phyloP scores from a whole-genome alignment of 2,797 vertebrate genomes.

The Peromyscus aztecus region DNA sequence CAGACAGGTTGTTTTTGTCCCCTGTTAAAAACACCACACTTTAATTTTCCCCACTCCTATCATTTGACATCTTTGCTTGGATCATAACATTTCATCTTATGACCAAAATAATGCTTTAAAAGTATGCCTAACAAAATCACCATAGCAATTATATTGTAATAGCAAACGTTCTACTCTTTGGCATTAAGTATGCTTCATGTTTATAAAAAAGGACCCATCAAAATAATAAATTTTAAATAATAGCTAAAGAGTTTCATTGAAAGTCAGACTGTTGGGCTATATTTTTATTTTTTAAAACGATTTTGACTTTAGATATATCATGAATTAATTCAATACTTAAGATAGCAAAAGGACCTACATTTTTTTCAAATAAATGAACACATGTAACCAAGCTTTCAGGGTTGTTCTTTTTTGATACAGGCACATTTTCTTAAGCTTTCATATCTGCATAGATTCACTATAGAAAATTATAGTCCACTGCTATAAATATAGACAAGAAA shows the following conservation, averaged over 20 bases:
- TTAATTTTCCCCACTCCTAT: not conserved
- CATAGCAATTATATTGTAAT: not conserved
- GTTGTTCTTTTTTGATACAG: not conserved
- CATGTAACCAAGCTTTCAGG: not conserved
- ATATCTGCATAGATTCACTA: not conserved
- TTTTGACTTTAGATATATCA: not conserved
- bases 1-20: not conserved
- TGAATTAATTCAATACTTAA: constrained; percentile 10
- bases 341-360: not conserved
- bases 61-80: not conserved
- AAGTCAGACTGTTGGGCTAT: not conserved
- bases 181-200: not conserved
- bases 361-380: constrained; percentile 9
- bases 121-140: not conserved
- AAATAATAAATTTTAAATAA: constrained; percentile 50
- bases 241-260: not conserved
- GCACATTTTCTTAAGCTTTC: not conserved
- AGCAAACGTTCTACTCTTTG: not conserved
- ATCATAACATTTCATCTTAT: not conserved
- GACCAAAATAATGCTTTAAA: not conserved
- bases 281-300: not conserved
- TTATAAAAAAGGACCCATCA: constrained; percentile 34
- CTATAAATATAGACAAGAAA: constrained; percentile 2
- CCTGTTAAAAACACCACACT: not conserved
- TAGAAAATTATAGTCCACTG: not conserved